A percentile compares a stretch with the other conserved stretches of the same genome.
phyloP scores from a whole-genome alignment of 2,888 invertebrate species.

The Lacanobia oleracea region DNA sequence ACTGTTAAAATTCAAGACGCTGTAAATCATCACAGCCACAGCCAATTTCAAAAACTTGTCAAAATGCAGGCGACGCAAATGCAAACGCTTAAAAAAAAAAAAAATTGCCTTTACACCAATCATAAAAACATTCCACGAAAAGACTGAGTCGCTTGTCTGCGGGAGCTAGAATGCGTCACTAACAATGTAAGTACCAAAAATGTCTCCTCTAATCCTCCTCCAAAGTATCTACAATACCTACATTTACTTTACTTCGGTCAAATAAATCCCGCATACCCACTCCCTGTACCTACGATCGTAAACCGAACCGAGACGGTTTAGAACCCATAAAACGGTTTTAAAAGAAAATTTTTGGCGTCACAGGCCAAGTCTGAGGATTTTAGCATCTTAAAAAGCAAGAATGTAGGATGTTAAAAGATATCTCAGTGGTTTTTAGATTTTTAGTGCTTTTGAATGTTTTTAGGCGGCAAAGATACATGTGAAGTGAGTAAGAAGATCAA shows the following conservation, averaged over 20 bases:
- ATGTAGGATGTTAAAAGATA: conserved; percentile 22
- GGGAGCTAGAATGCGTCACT: too few relatives aligned
- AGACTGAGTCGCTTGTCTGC: too few relatives aligned
- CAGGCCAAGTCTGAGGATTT: neutral
- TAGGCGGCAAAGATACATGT: neutral
- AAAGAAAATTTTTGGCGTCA: conserved; percentile 23
- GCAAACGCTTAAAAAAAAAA: too few relatives aligned
- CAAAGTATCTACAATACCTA: neutral
- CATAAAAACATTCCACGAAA: too few relatives aligned
- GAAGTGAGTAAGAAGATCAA: neutral
- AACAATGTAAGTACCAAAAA: too few relatives aligned
- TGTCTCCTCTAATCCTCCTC: neutral
- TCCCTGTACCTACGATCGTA: conserved; percentile 30
- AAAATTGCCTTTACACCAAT: too few relatives aligned
- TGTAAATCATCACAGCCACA: too few relatives aligned
- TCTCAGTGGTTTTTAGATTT: conserved; percentile 5
- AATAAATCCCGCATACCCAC: conserved; percentile 40
- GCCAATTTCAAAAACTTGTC: too few relatives aligned
- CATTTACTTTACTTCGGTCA: conserved; percentile 1
- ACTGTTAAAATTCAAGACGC: too few relatives aligned
- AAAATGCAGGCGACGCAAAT: too few relatives aligned
- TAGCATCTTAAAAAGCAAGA: neutral
- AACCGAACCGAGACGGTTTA: conserved; percentile 29
- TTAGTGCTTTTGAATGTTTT: conserved; percentile 3
- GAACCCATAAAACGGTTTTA: conserved; percentile 40